These are phyloP conservation scores for Sitta europaea DNA, from an alignment of 2,113 vertebrate genomes.

Conservation along the genomic window DNA sequence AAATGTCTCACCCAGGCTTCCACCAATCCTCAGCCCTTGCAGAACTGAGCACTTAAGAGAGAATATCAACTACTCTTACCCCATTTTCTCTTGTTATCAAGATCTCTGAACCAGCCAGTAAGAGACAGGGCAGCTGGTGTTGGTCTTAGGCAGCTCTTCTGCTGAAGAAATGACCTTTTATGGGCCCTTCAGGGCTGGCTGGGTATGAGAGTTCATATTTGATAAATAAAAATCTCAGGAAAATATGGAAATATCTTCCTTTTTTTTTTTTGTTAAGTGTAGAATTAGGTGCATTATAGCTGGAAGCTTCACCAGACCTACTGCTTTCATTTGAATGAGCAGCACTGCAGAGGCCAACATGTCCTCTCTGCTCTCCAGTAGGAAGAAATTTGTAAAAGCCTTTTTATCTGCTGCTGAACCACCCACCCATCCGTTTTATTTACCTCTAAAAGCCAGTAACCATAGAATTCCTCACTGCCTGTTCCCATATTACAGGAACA, in stretches of 20 bases:
- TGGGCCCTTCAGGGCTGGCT: neutral
- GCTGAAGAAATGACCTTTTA: neutral
- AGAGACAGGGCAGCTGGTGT: neutral
- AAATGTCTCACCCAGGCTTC: neutral
- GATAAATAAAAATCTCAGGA: neutral
- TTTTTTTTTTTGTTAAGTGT: neutral
- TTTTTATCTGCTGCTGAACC: neutral
- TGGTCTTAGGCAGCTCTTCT: neutral
- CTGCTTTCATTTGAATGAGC: neutral
- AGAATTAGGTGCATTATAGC: neutral
- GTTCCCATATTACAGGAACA: neutral
- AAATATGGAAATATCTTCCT: neutral
- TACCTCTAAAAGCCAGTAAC: neutral
- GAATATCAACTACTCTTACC: neutral
- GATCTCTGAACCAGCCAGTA: neutral
- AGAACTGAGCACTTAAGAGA: neutral
- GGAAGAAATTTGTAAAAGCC: neutral
- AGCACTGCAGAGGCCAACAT: neutral
- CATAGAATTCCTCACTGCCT: neutral
- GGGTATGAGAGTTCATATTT: neutral
- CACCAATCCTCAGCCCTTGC: neutral
- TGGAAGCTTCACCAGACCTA: neutral
- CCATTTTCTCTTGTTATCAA: neutral
- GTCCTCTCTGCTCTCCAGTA: neutral
- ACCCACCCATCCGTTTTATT: neutral